Evolutionary conservation across 2,113 vertebrate species (phyloP), one percentile per base, ranked within the genome.

Genomic region (Notiomystis cincta): DNA sequence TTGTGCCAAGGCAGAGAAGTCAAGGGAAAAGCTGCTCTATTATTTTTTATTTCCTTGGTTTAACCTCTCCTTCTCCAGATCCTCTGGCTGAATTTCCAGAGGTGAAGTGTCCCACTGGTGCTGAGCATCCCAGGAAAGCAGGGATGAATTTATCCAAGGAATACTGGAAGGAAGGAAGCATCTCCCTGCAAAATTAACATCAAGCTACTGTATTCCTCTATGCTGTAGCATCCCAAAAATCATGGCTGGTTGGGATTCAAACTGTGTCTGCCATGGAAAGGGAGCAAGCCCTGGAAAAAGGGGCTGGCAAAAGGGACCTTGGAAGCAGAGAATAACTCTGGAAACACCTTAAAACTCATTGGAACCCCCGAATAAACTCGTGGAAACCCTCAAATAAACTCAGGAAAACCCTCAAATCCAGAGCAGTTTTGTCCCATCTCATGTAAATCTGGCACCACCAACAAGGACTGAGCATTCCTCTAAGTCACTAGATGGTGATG

Each of bases 211-310:
- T 13, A 18, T 85, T 78, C 28, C 25, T 58, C 65, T 48, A 2
- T 7, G 7, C 28, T 20, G 27, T 1, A 44, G 8, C 9, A 51
- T 10, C 27, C 38, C 18, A 30, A 35, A 84, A 84, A 38, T 27
- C 0, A 0, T 3, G 9, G 21, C 3, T 3, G 0, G 7, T 3
- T 61, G 14, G 40, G 14, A 53, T 66, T 44, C 57, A 76, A 73
- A 13, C 7, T 10, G 15, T 18, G 24, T 8, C 15, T 64, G 3
- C 6, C 53, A 30, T 6, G 8, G 47, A 28, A 27, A 45, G 31
- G 13, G 18, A 64, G 17, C 7, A 69, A 78, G 5, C 22, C 58
- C 19, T 65, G 69, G 30, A 38, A 33, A 28, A 87, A 47, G 11
- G 18, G 7, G 2, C 7, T 48, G 77, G 60, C 3, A 15, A 73